phyloP scores from a whole-genome alignment of 2,888 invertebrate genomes.

The Drosophila stalkeri region DNA sequence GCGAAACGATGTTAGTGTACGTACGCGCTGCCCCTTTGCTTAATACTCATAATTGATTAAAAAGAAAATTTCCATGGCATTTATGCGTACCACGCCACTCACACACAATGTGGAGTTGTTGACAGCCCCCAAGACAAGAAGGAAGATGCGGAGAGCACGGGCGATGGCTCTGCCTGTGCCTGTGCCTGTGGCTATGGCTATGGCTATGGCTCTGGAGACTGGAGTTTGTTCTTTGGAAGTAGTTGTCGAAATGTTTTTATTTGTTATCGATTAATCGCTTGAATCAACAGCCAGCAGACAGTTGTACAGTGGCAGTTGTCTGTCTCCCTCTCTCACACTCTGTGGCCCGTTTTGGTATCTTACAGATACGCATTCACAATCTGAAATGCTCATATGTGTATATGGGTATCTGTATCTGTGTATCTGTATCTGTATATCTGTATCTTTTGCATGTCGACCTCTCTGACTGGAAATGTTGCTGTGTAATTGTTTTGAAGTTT shows the following conservation, averaged over 20 bases:
- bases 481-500: constrained; percentile 81
- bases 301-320: constrained; percentile 58
- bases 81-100: constrained; percentile 80
- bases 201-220: constrained; percentile 7
- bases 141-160: background rate
- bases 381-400: background rate
- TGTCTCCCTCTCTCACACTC: constrained; percentile 10
- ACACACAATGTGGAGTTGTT: constrained; percentile 77
- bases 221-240: constrained; percentile 70
- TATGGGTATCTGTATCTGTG: constrained; percentile 22
- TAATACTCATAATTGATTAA: constrained; percentile 80
- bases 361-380: constrained; percentile 33
- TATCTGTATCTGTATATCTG: constrained; percentile 32
- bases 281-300: constrained; percentile 67
- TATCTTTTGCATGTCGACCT: constrained; percentile 56
- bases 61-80: constrained; percentile 81
- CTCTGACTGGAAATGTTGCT: constrained; percentile 69
- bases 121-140: constrained; percentile 57
- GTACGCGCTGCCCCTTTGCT: constrained; percentile 58
- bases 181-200: constrained; percentile 9
- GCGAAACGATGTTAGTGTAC: constrained; percentile 40
- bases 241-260: constrained; percentile 81
- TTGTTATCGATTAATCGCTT: constrained; percentile 81
- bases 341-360: constrained; percentile 23
- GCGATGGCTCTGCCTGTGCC: background rate